Percentiles rank a stretch among this genome's conserved stretches.
Conservation (phyloP, 2,113 vertebrate species). For the Gasterosteus aculeatus region DNA sequence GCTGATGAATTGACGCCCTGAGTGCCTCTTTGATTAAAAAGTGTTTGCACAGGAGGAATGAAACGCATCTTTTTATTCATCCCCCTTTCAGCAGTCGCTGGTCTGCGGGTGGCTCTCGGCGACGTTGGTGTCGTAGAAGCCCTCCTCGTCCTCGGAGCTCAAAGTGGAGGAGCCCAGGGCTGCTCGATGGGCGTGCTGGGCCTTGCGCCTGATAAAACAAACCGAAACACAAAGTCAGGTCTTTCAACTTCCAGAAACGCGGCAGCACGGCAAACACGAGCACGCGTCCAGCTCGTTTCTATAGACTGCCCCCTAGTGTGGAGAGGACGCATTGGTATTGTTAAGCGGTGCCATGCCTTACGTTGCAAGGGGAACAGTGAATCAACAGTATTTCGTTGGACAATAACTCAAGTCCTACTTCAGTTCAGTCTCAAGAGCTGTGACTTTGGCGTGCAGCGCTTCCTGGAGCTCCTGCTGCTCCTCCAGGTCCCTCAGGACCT, state of each 20-base stretch:
- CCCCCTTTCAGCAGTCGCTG: constrained; percentile 82
- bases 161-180: constrained; percentile 77
- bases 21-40: constrained; percentile 23
- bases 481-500: constrained; percentile 90
- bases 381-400: background rate
- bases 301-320: constrained; percentile 69
- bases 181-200: constrained; percentile 73
- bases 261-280: background rate
- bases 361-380: background rate
- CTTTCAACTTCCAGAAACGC: background rate
- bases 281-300: constrained; percentile 9
- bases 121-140: constrained; percentile 82
- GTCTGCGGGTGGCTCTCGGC: constrained; percentile 86
- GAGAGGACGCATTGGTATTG: background rate
- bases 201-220: constrained; percentile 83
- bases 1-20: constrained; percentile 16
- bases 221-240: background rate
- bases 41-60: background rate
- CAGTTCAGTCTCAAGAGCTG: constrained; percentile 85
- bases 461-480: constrained; percentile 92
- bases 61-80: background rate
- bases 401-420: constrained; percentile 64
- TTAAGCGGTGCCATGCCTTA: background rate
- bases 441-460: constrained; percentile 85
- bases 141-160: constrained; percentile 91